Evolutionary conservation across 1,140 invertebrate genomes (phyloP).

Genomic region (Rhysida immarginata): DNA sequence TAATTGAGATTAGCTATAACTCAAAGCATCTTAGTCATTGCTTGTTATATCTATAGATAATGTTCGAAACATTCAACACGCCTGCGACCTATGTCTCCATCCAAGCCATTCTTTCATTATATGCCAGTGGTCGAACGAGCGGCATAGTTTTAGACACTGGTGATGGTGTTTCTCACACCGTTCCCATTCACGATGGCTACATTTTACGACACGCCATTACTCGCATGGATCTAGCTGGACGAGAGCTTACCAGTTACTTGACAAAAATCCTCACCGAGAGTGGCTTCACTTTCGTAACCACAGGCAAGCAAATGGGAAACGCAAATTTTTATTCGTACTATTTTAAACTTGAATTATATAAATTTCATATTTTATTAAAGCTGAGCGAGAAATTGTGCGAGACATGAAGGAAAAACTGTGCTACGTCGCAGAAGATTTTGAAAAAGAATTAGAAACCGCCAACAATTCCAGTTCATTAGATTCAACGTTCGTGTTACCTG

Average conservation of each 20-base stretch:
- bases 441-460: slow-evolving; percentile 33
- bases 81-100: slow-evolving; percentile 87
- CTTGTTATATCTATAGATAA: too few species aligned
- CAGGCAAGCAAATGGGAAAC: too few species aligned
- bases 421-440: slow-evolving; percentile 29
- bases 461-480: slow-evolving; percentile 29
- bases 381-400: slow-evolving; percentile 36
- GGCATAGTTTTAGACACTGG: slow-evolving; percentile 84
- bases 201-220: slow-evolving; percentile 73
- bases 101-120: slow-evolving; percentile 78
- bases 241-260: slow-evolving; percentile 75
- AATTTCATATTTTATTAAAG: slow-evolving; percentile 61
- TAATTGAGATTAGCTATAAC: too few species aligned
- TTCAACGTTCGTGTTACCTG: slow-evolving; percentile 5
- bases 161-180: slow-evolving; percentile 87
- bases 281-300: slow-evolving; percentile 35
- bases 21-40: too few species aligned
- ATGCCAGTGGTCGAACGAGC: slow-evolving; percentile 86
- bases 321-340: too few species aligned
- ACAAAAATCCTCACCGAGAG: slow-evolving; percentile 83
- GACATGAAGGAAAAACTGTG: slow-evolving; percentile 34
- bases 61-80: slow-evolving; percentile 52
- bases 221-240: slow-evolving; percentile 70
- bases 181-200: slow-evolving; percentile 84
- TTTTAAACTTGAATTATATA: too few species aligned